Base-by-base conservation (phyloP, 2,113 vertebrate species). In the Pantherophis guttatus region DNA sequence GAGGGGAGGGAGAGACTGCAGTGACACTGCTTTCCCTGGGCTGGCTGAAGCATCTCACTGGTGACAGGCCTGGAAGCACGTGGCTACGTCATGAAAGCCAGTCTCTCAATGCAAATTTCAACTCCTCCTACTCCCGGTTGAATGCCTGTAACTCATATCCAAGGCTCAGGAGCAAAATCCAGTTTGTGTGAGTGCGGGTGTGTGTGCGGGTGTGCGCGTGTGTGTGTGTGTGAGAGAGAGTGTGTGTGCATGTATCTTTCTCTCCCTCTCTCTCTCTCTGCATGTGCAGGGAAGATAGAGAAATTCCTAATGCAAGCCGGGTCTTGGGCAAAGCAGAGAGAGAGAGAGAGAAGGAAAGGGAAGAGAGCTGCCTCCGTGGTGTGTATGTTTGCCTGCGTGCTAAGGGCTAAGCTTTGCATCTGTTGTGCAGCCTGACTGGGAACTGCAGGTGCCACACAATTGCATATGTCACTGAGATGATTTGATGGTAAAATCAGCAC, bases 51-150 rank as follows among this genome's bases (percentile, higher is more conserved):
- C 98, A 97, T 98, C 97, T 96, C 96, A 95, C 97, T 98, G 98
- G 97, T 98, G 98, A 98, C 98, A 98, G 97, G 97, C 97, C 94
- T 97, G 93, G 93, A 91, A 98, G 98, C 98, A 99, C 98, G 98
- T 99, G 98, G 97, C 96, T 98, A 98, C 98, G 98, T 99, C 98
- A 99, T 97, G 98, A 98, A 98, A 98, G 97, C 96, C 98, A 98
- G 97, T 98, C 97, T 98, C 98, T 98, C 97, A 97, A 96, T 98
- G 97, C 97, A 97, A 98, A 97, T 98, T 98, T 97, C 96, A 96
- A 97, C 98, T 98, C 98, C 98, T 97, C 97, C 97, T 97, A 96
- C 96, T 98, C 97, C 97, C 81, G 96, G 96, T 97, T 97, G 97
- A 97, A 97, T 97, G 96, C 98, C 98, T 95, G 97, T 97, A 98